Evolutionary conservation across 1,140 invertebrate species (phyloP), one percentile per base, ranked within the genome.

Genomic region (Anthonomus grandis): DNA sequence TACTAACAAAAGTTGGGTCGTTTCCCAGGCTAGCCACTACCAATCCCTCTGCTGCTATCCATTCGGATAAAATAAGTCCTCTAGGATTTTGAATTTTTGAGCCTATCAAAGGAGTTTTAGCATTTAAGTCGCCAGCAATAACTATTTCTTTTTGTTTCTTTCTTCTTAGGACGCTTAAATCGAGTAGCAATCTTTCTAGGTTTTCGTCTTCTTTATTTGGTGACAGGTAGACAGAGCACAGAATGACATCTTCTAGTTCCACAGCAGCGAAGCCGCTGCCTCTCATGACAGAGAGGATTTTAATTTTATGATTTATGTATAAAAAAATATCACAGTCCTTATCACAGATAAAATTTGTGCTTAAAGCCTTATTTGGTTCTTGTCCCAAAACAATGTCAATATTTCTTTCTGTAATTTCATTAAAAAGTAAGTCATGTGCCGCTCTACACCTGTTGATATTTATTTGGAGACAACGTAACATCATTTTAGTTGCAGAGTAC

Each of bases 141-240:
- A 47, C 10, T 13, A 22, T 17, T 22, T 23, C 19, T 4, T 19
- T 13, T 39, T 0, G 13, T 21, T 22, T 23, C 8, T 23, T 22
- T 15, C 24, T 13, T 8, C 19, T 15, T 18, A 22, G 9, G 8
- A 22, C 15, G 21, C 34, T 51, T 5, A 23, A 8, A 18, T 17
- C 6, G 15, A 22, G 10, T 4, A 39, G 17, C 4, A 21, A 13
- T 15, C 10, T 21, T 48, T 48, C 17, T n/a, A 23, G 41, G 0
- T 38, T 13, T 8, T 17, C 49, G 4, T 39, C 8, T 9, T 8
- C 4, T 1, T 8, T 39, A 21, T 51, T 51, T 2, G 49, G 34
- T 31, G 49, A 51, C n/a, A 51, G 21, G 17, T 27, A n/a, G n/a
- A 51, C 6, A 34, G 22, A 15, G 27, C 27, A 38, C n/a, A 23